Evolutionary conservation across 2,888 invertebrate genomes (phyloP).

Genomic region (Phrixothrix hirtus): DNA sequence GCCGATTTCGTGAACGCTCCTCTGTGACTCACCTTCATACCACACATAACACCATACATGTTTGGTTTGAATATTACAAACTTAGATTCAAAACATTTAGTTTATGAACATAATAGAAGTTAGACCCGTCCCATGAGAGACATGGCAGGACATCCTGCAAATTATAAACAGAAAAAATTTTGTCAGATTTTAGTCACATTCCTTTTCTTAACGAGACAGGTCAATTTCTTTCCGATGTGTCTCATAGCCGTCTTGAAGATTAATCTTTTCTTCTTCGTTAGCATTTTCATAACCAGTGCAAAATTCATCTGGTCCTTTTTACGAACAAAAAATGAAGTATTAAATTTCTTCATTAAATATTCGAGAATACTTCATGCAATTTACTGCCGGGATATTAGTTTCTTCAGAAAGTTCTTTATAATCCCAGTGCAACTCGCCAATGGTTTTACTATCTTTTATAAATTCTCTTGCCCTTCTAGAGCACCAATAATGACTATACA

Average conservation of each 20-base stretch:
- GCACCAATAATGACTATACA: constrained; percentile 38
- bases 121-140: constrained; percentile 41
- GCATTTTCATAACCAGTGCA: constrained; percentile 30
- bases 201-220: constrained; percentile 17
- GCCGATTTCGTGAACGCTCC: constrained; percentile 46
- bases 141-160: constrained; percentile 39
- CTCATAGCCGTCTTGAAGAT: constrained; percentile 14
- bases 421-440: no score
- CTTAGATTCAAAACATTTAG: constrained; percentile 43
- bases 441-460: constrained; percentile 35
- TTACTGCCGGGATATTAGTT: no score
- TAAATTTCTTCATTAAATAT: no score
- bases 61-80: constrained; percentile 39
- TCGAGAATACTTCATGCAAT: no score
- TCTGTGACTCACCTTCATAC: constrained; percentile 44
- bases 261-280: constrained; percentile 1
- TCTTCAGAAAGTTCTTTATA: no score
- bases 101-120: constrained; percentile 43
- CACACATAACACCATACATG: constrained; percentile 42
- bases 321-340: no score
- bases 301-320: constrained; percentile 36
- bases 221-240: constrained; percentile 25
- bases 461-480: constrained; percentile 31
- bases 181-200: constrained; percentile 12
- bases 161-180: constrained; percentile 29